Evolutionary conservation across 2,113 vertebrate genomes (phyloP), one percentile per base, ranked within the genome.

Genomic region (Prochilodus magdalenae): DNA sequence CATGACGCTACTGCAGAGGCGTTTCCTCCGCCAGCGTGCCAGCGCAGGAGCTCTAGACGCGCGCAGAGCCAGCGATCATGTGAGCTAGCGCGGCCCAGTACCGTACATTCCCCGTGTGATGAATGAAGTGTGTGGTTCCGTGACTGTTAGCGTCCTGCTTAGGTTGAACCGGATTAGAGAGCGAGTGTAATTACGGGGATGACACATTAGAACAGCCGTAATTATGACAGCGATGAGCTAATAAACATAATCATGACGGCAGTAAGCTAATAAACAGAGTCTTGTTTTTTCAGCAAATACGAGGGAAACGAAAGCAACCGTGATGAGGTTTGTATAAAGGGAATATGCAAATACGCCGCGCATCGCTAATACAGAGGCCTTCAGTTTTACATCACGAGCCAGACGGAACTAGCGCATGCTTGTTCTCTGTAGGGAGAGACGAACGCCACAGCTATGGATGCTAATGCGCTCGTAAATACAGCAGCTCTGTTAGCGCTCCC

Each of bases 101-200:
- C 40, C 5, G 4, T 44, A 44, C 5, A 44, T 44, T 44, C 1
- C 40, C 5, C 40, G 8, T 44, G 40, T 44, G 40, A 5, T 44
- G 18, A 3, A 51, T 15, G 16, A 51, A 51, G 49, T 55, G 15
- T 27, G 70, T 44, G 60, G 74, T 49, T 67, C 55, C 49, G n/a
- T 72, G 85, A 59, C 77, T 81, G 73, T 65, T 40, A 27, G 49
- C 4, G 22, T 22, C 24, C n/a, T 59, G 51, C 72, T 33, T 75
- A 26, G 22, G 36, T 13, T 75, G 15, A 75, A 62, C 6, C 33
- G 40, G 26, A 76, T 47, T 27, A 70, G 33, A 44, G 66, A 44
- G 18, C 29, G 49, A 76, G 16, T 7, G 24, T 44, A 40, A 49
- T 63, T 44, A 76, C 26, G 20, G 20, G 12, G 33, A 40, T 67